These are phyloP conservation scores for Liopterus haemorrhoidalis DNA, from an alignment of 2,888 invertebrate genomes.

Conservation along the genomic window DNA sequence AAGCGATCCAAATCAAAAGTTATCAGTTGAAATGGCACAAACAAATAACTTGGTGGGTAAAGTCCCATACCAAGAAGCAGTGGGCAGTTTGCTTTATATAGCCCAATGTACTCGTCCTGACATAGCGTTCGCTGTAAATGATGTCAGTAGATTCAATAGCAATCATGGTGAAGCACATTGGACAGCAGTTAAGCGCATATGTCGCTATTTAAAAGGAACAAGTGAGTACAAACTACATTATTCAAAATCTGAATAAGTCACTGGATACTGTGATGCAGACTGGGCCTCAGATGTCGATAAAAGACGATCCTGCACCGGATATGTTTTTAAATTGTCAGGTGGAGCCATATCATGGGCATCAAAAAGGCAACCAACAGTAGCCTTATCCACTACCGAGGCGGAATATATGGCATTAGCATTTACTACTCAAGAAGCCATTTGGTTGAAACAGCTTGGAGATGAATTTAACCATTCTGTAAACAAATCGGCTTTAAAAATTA, in stretches of 20 bases:
- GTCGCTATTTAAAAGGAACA: conserved; percentile 13
- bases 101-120: conserved; percentile 8
- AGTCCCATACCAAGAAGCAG: conserved; percentile 10
- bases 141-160: conserved; percentile 1
- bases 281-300: conserved; percentile 9
- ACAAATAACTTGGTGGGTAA: not conserved
- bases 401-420: conserved; percentile 34
- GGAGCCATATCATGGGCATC: conserved; percentile 9
- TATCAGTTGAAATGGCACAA: conserved; percentile 1
- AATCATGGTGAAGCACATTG: conserved; percentile 10
- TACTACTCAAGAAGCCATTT: conserved; percentile 31
- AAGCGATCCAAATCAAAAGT: conserved; percentile 7
- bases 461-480: conserved; percentile 6
- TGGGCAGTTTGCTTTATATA: conserved; percentile 2
- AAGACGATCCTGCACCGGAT: conserved; percentile 4
- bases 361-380: conserved; percentile 29
- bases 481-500: conserved; percentile 8
- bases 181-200: conserved; percentile 10
- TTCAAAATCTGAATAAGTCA: not conserved
- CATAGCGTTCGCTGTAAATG: conserved; percentile 1
- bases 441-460: conserved; percentile 24
- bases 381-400: conserved; percentile 34
- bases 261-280: conserved; percentile 12
- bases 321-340: not conserved
- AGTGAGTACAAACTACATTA: conserved; percentile 11